Conservation (phyloP, 2,888 invertebrate species). For the Pseudococcus longispinus region DNA sequence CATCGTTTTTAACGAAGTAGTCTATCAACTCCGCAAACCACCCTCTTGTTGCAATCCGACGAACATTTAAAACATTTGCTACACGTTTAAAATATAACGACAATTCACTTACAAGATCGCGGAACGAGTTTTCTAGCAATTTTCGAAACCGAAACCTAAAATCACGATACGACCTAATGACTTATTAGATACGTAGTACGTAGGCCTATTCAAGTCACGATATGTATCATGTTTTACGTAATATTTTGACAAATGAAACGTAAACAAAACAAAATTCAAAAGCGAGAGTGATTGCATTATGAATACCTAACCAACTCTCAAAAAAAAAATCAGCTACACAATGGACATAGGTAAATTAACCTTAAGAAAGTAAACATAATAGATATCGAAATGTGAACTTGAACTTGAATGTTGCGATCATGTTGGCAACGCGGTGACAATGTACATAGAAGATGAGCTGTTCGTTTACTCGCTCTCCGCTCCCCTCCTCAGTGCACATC, state of each 20-base stretch:
- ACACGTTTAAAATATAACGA: constrained; percentile 4
- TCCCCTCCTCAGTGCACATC: background rate
- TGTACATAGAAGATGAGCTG: background rate
- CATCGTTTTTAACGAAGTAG: background rate
- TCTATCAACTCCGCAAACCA: background rate
- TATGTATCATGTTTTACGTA: background rate
- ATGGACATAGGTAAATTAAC: background rate
- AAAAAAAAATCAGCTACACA: background rate
- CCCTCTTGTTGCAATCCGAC: background rate
- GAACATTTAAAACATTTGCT: background rate
- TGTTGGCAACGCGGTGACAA: constrained; percentile 3
- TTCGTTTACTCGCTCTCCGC: background rate
- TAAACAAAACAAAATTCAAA: background rate
- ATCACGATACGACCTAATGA: constrained; percentile 16
- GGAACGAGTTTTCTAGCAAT: background rate
- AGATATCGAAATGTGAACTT: constrained; percentile 7
- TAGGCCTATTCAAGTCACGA: constrained; percentile 6
- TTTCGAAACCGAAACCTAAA: background rate
- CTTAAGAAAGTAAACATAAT: background rate
- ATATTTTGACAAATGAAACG: constrained; percentile 6
- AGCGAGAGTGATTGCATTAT: background rate
- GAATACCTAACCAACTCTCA: background rate
- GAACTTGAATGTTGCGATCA: constrained; percentile 10
- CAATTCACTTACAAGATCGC: background rate
- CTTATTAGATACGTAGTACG: background rate